Evolutionary conservation across 2,113 vertebrate genomes (phyloP).

Genomic region (Leptosomus discolor): DNA sequence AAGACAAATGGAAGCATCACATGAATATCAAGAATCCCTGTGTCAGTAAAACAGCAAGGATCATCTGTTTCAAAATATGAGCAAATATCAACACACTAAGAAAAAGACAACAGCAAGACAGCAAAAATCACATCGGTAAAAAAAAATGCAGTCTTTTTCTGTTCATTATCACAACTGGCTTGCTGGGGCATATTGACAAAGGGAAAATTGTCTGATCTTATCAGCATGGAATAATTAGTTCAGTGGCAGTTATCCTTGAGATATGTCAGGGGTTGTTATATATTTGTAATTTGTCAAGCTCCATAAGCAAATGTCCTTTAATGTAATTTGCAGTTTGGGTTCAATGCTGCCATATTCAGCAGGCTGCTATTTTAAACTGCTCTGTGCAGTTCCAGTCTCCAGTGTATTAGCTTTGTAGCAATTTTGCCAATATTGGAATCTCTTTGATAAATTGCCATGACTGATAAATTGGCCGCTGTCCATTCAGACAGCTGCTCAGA

Average conservation of each 20-base stretch:
- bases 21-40: neutral
- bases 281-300: neutral
- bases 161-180: neutral
- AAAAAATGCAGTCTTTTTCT: neutral
- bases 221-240: neutral
- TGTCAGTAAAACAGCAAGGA: neutral
- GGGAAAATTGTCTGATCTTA: neutral
- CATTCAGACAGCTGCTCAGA: constrained; percentile 19
- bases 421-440: neutral
- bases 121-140: neutral
- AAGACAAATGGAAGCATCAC: neutral
- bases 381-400: neutral
- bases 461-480: neutral
- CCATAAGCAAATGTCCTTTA: neutral
- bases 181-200: neutral
- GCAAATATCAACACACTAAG: neutral
- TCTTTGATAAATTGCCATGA: neutral
- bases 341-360: neutral
- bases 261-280: neutral
- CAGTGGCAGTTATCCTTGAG: neutral
- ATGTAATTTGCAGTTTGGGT: neutral
- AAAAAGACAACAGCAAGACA: neutral
- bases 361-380: neutral
- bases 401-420: neutral
- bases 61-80: neutral